Conservation (phyloP, 2,113 vertebrate genomes). For the Uria aalge region DNA sequence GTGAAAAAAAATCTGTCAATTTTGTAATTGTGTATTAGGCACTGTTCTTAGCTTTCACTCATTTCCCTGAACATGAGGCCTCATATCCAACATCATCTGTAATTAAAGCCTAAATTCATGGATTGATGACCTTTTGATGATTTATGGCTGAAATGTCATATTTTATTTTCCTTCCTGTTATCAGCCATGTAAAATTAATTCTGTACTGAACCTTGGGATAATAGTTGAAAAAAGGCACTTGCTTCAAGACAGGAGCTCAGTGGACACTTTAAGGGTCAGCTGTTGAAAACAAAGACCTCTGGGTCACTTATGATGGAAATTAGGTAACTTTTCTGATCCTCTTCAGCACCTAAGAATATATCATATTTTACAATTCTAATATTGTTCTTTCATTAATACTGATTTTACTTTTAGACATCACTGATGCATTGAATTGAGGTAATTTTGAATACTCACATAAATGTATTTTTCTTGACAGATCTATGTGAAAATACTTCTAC, state of each 20-base stretch:
- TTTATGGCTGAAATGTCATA: background rate
- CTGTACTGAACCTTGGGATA: background rate
- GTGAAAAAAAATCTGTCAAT: background rate
- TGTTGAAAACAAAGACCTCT: background rate
- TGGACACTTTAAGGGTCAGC: background rate
- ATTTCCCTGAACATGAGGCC: background rate
- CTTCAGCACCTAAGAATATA: background rate
- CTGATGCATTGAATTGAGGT: background rate
- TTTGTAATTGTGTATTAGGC: too few relatives aligned
- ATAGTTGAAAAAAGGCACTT: background rate
- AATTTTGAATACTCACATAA: background rate
- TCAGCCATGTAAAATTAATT: background rate
- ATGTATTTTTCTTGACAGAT: background rate
- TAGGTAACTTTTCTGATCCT: background rate
- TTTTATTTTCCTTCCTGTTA: background rate
- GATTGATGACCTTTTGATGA: background rate
- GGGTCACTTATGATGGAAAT: background rate
- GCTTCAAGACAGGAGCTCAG: background rate
- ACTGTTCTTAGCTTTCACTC: fast-evolving
- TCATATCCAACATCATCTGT: background rate
- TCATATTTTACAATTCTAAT: background rate
- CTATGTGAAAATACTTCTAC: background rate
- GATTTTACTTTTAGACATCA: background rate
- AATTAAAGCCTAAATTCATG: background rate
- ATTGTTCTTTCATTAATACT: background rate